Evolutionary conservation across 2,113 vertebrate genomes (phyloP), one percentile per base, ranked within the genome.

Genomic region (Corydoras maculifer): DNA sequence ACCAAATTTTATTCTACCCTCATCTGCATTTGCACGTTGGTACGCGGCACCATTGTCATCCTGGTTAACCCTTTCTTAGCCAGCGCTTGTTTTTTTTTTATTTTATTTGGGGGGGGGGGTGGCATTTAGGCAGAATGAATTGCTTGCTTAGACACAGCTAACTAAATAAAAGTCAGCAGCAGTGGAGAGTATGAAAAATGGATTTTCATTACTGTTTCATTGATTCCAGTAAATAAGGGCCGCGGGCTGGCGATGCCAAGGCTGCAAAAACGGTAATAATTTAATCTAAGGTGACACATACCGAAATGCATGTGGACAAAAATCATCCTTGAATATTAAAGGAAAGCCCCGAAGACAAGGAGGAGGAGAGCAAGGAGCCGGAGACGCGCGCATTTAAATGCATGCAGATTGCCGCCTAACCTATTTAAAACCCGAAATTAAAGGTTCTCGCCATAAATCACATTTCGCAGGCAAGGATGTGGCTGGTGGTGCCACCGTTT

Each of bases 201-300:
- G 94, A 98, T 99, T 98, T 99, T 97, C 97, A 99, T 99, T 99
- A 98, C 92, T 86, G 92, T 97, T 97, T 97, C 96, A 99, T 98
- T 98, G 96, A 98, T 98, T 99, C 95, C 92, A 92, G 94, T 97
- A 97, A 99, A 99, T 98, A 97, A 97, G 92, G 91, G 94, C 94
- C 93, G 82, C 81, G 87, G 93, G 94, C 94, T 89, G 86, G 89
- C 90, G 89, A 90, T 84, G 89, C 91, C 91, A 92, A 92, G 92
- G 91, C 92, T 93, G 93, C 91, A 11, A 50, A 69, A 92, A 88
- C 91, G 91, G 93, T 96, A 96, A 98, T 98, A 99, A 97, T 99
- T 98, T 99, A 99, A 98, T 99, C 94, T 95, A 91, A 98, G 95
- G 96, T 99, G 96, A 98, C 97, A 98, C 90, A 95, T 92, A 98